These are phyloP conservation scores for Dasypolia templi DNA, from an alignment of 2,888 invertebrate species.

Conservation along the genomic window DNA sequence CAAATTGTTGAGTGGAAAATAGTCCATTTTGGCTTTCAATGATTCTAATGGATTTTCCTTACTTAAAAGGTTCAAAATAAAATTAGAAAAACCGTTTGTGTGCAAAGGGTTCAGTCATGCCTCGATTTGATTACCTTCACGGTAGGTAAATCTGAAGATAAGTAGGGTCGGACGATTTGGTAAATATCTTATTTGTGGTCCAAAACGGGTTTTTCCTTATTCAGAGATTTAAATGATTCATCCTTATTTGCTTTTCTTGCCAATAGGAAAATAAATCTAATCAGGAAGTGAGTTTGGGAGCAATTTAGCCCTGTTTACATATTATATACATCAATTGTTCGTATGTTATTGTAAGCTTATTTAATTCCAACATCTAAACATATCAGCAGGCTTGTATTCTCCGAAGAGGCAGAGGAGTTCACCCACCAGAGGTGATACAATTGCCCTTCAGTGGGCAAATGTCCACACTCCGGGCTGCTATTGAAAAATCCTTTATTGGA, in stretches of 20 bases:
- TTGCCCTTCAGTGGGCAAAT: background rate
- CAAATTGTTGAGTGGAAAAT: background rate
- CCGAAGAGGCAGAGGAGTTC: too few species aligned
- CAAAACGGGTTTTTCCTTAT: conserved; percentile 49
- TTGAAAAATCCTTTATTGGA: background rate
- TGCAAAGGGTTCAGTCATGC: conserved; percentile 67
- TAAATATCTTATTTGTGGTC: conserved; percentile 66
- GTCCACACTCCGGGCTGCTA: too few species aligned
- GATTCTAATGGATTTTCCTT: conserved; percentile 66
- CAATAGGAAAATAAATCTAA: conserved; percentile 32
- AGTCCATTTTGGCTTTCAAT: conserved; percentile 4
- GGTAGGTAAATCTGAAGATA: conserved; percentile 69
- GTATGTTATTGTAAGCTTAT: background rate
- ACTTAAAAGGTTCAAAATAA: conserved; percentile 58
- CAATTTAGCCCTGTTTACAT: conserved; percentile 19
- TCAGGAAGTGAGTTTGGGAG: conserved; percentile 1
- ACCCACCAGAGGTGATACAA: too few species aligned
- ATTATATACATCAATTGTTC: background rate
- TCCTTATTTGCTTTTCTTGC: conserved; percentile 32
- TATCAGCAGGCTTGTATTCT: too few species aligned
- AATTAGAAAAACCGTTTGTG: conserved; percentile 68
- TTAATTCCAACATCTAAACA: too few species aligned
- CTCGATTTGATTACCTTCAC: conserved; percentile 73
- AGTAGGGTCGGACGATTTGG: conserved; percentile 66
- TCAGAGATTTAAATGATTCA: conserved; percentile 42